Evolutionary conservation across 1,140 invertebrate genomes (phyloP).

Genomic region (Streblospio benedicti): DNA sequence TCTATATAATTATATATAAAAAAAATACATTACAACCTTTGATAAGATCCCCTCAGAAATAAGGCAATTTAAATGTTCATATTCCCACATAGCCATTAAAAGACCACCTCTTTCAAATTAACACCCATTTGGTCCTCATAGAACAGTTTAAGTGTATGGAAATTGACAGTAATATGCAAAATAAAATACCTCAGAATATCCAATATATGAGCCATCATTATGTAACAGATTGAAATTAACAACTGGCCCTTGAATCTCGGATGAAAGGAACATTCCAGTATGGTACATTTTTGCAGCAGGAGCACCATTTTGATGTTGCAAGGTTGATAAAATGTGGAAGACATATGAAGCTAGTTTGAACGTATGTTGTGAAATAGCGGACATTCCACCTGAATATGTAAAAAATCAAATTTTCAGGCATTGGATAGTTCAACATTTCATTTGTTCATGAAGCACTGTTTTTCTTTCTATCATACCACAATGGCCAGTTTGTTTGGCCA

Average conservation of each 20-base stretch:
- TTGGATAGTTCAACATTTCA: neutral
- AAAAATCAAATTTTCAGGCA: no score
- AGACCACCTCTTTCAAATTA: no score
- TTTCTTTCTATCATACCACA: neutral
- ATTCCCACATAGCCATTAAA: no score
- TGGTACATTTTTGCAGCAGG: slow-evolving; percentile 64
- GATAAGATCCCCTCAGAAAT: no score
- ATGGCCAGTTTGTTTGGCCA: neutral
- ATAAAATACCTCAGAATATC: slow-evolving; percentile 69
- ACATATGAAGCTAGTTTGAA: slow-evolving; percentile 67
- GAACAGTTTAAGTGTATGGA: no score
- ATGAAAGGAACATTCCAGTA: slow-evolving; percentile 59
- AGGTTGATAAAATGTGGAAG: slow-evolving; percentile 54
- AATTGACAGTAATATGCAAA: slow-evolving; percentile 17
- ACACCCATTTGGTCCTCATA: no score
- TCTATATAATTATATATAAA: no score
- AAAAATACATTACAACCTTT: no score
- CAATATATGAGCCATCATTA: slow-evolving; percentile 67
- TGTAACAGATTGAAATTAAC: slow-evolving; percentile 81
- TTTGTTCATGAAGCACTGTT: neutral
- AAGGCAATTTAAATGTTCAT: no score
- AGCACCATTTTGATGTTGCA: slow-evolving; percentile 66
- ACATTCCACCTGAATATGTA: slow-evolving; percentile 59
- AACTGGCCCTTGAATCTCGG: slow-evolving; percentile 66
- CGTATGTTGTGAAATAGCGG: slow-evolving; percentile 63